Base-by-base conservation (phyloP, 64 coral and sea anemone species). In the Montipora cactus region DNA sequence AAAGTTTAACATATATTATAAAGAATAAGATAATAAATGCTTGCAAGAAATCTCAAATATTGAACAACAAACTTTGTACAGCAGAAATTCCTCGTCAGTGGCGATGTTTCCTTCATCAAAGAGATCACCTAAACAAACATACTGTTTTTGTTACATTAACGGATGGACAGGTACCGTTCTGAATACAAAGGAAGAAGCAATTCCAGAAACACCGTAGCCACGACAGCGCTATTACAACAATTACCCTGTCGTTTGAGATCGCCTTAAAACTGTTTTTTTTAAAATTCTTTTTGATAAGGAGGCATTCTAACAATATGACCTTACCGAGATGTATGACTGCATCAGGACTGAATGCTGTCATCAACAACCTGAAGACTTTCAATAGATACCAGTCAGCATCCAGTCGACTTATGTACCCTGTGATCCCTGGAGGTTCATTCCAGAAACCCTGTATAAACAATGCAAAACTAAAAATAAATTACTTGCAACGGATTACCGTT, bases 91-190 rank as follows among this genome's bases (percentile, higher is more conserved):
- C 4, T 87, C 80, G 78, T 90, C 81, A 28, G 92, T 94, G 89
- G 95, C 92, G 50, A 28, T 73, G 86, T 23, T 90, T 47, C 95
- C 95, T 76, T 96, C 95, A 91, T 96, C 92, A 74, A 96, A 81
- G 49, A 94, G 61, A 19, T 96, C 95, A 79, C 95, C 95, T 96
- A 22, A 16, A 93, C 5, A 78, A 16, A 8, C 44, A 61, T 16
- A 66, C 11, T 19, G 37, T 20, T 83, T 10, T 4, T n/a, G 44
- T 66, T 61, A 76, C 8, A 92, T 53, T 83, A 14, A 14, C 14
- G 4, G 61, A 12, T 64, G 61, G 61, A 3, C 3, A 64, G 14
- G 53, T 6, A 57, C 53, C 37, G 37, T 37, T 37, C 37, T 37
- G 37, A 57, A 57, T 8, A 8, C 6, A 57, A 57, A 57, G 53